Percentiles rank a stretch among this genome's conserved stretches.
These are phyloP conservation scores for Calliopsis andreniformis DNA, from an alignment of 1,140 invertebrate genomes.

Conservation along the genomic window DNA sequence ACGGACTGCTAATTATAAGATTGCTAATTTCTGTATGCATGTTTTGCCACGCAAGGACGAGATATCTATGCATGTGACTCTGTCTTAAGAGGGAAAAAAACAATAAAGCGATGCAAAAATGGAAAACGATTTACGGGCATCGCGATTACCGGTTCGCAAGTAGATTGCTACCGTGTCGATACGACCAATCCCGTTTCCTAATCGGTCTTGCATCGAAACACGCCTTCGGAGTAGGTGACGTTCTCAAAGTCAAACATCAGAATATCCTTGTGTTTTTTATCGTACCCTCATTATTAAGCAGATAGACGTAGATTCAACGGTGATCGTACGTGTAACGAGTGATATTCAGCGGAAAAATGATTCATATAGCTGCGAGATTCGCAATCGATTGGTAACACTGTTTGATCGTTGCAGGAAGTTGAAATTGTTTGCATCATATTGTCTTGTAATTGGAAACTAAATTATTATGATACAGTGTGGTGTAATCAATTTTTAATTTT, in stretches of 20 bases:
- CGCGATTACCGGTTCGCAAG: conserved; percentile 10
- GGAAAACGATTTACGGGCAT: neutral
- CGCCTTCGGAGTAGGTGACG: neutral
- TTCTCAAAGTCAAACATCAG: neutral
- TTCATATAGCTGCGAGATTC: too few species aligned
- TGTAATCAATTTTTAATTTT: too few species aligned
- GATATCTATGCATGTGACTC: too few species aligned
- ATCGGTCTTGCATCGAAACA: neutral
- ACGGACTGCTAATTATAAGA: neutral
- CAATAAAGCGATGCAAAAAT: too few species aligned
- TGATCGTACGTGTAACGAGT: neutral
- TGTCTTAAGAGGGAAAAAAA: neutral
- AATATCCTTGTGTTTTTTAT: neutral
- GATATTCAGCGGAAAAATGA: too few species aligned
- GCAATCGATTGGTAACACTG: too few species aligned
- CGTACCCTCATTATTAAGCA: neutral
- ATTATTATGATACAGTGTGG: too few species aligned
- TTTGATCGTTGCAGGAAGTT: too few species aligned
- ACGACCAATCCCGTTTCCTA: neutral
- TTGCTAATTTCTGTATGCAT: neutral
- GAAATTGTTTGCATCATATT: too few species aligned
- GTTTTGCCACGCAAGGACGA: neutral
- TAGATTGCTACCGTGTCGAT: neutral
- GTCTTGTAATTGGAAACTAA: too few species aligned
- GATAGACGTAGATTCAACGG: neutral